phyloP scores from a whole-genome alignment of 1,140 invertebrate species.

The Capitella teleta region DNA sequence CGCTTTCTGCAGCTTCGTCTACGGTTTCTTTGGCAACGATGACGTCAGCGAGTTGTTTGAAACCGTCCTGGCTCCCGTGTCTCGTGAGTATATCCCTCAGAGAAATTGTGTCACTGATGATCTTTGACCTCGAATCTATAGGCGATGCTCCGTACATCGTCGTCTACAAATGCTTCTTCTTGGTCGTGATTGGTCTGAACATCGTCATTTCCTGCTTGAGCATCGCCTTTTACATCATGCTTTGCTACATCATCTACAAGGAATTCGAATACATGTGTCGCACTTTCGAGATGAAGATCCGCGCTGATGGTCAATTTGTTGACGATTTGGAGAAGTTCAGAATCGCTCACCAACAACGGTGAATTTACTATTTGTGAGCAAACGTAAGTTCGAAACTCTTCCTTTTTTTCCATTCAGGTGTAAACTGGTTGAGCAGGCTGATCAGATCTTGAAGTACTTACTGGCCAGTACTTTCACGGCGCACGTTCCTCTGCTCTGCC shows the following conservation, averaged over 20 bases:
- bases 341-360: conserved; percentile 1
- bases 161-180: background rate
- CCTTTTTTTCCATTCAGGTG: too few relatives aligned
- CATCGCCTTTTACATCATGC: background rate
- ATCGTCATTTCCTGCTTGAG: background rate
- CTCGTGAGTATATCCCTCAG: background rate
- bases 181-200: background rate
- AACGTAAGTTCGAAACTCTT: too few relatives aligned
- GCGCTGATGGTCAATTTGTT: background rate
- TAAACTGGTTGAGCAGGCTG: background rate
- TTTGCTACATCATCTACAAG: conserved; percentile 8
- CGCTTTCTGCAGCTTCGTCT: too few relatives aligned
- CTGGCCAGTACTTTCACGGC: conserved; percentile 1
- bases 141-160: background rate
- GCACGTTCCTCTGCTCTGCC: conserved; percentile 1
- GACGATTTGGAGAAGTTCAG: conserved; percentile 3
- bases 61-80: background rate
- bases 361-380: too few relatives aligned
- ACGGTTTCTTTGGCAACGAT: too few relatives aligned
- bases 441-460: conserved; percentile 1
- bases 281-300: conserved; percentile 5
- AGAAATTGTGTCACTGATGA: too few relatives aligned
- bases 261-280: conserved; percentile 7
- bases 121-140: background rate
- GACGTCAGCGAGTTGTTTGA: too few relatives aligned